Evolutionary conservation across 2,113 vertebrate species (phyloP).

Genomic region (Callipepla squamata): DNA sequence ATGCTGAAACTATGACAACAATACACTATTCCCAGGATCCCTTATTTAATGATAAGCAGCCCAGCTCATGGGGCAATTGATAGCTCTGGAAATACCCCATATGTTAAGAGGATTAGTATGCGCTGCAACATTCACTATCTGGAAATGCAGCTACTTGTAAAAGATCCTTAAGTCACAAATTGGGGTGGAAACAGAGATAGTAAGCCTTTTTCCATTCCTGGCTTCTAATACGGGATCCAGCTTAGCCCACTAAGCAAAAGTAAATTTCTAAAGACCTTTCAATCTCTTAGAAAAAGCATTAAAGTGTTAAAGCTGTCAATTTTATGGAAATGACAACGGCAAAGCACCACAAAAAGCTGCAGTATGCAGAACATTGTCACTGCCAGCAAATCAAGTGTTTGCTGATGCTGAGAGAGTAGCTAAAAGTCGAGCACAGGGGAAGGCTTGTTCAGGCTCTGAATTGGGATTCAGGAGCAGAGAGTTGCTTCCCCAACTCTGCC

Average conservation of each 20-base stretch:
- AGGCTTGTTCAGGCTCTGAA: slow-evolving; percentile 37
- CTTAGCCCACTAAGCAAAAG: background rate
- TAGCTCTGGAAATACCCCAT: background rate
- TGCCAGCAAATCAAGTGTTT: slow-evolving; percentile 58
- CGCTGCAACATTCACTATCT: background rate
- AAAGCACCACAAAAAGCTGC: slow-evolving; percentile 29
- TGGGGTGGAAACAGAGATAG: background rate
- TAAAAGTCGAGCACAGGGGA: slow-evolving; percentile 33
- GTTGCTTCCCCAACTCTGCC: background rate
- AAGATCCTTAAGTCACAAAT: background rate
- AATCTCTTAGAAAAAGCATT: background rate
- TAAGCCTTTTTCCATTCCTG: background rate
- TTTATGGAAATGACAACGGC: slow-evolving; percentile 38
- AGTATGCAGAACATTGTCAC: background rate
- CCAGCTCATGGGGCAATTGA: background rate
- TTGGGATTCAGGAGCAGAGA: background rate
- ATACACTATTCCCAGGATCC: background rate
- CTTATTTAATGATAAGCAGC: background rate
- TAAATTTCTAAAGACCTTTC: background rate
- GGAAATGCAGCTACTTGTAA: background rate
- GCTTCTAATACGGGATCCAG: background rate
- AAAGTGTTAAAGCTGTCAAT: slow-evolving; percentile 38
- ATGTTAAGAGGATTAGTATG: background rate
- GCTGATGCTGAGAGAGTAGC: slow-evolving; percentile 19
- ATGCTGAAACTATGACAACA: slow-evolving; percentile 10